phyloP scores from a whole-genome alignment of 2,888 invertebrate species.

The Diaprepes abbreviatus region DNA sequence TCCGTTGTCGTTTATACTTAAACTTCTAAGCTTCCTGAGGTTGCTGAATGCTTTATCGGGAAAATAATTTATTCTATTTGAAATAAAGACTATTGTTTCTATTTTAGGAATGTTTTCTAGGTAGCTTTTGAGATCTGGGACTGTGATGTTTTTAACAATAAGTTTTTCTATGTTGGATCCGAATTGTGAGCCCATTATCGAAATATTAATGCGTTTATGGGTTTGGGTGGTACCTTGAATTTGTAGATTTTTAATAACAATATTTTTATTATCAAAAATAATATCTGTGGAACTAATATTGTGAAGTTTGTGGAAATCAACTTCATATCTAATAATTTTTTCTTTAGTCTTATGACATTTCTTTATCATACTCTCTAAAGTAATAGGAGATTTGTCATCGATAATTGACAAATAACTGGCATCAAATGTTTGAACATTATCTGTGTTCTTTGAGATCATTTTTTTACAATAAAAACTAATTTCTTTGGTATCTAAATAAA shows the following conservation, averaged over 20 bases:
- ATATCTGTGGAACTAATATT: constrained; percentile 5
- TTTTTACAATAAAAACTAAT: constrained; percentile 30
- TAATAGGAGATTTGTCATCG: constrained; percentile 23
- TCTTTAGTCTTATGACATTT: constrained; percentile 29
- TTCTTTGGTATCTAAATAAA: constrained; percentile 19
- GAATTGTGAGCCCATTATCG: constrained; percentile 11
- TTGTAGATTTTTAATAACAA: constrained; percentile 3
- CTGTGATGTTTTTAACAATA: constrained; percentile 1
- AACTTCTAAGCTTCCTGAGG: background rate
- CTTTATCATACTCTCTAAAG: constrained; percentile 17
- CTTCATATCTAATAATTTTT: constrained; percentile 13
- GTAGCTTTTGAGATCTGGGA: constrained; percentile 17
- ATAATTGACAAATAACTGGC: constrained; percentile 22
- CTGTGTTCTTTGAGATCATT: background rate
- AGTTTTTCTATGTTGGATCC: constrained; percentile 21
- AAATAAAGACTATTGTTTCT: constrained; percentile 30
- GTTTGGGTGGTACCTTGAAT: background rate
- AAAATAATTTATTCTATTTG: constrained; percentile 24
- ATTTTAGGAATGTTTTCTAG: constrained; percentile 20
- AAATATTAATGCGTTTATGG: background rate
- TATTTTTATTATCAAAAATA: constrained; percentile 4
- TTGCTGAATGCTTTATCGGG: constrained; percentile 3
- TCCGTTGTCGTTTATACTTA: constrained; percentile 30
- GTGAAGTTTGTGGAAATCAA: constrained; percentile 18
- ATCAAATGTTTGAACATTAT: constrained; percentile 22